Base-by-base conservation (phyloP, 2,113 vertebrate genomes). In the Galbula dea region DNA sequence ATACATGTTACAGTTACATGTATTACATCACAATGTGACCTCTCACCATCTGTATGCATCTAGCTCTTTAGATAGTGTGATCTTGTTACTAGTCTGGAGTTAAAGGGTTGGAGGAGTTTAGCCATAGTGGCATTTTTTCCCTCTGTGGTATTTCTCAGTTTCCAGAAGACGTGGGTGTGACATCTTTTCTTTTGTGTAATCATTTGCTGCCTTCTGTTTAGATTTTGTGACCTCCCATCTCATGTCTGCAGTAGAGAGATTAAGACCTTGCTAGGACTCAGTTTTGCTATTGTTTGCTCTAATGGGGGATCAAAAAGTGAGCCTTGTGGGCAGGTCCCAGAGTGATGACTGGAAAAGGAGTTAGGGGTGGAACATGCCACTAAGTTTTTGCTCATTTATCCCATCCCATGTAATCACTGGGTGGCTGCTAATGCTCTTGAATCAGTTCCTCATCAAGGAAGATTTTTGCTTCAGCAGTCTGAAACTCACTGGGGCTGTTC, bases 161-260 rank as follows among this genome's bases (percentile, higher is more conserved):
- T 88, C 67, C 51, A 67, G 24, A 82, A 90, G 73, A 75, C 41
- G 51, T 79, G 93, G 89, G 84, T 81, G 87, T 94, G 84, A 71
- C 59, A 29, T 83, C 69, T 91, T 77, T 61, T 71, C 61, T 85
- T 95, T 76, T 63, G 46, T 89, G 43, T 83, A 71, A 94, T 94
- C 94, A 30, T 63, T 77, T 69, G 30, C 39, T 88, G 82, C 89
- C 87, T 92, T 74, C 84, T 95, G 95, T 63, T n/a, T 9, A 51
- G 27, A 61, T 85, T 79, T 73, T 49, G 4, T 76, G 78, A 32
- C 37, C 36, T 91, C 71, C 78, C 67, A 23, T 89, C 15, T 90
- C 54, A 15, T 7, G 23, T 55, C 67, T 88, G 84, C 78, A 69
- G 5, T 36, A 46, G 81, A 48, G 69, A 86, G 90, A 96, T 94